Percentiles rank a stretch among this genome's conserved stretches.
phyloP scores from a whole-genome alignment of 2,888 invertebrate species.

The Cheilosia pagana region DNA sequence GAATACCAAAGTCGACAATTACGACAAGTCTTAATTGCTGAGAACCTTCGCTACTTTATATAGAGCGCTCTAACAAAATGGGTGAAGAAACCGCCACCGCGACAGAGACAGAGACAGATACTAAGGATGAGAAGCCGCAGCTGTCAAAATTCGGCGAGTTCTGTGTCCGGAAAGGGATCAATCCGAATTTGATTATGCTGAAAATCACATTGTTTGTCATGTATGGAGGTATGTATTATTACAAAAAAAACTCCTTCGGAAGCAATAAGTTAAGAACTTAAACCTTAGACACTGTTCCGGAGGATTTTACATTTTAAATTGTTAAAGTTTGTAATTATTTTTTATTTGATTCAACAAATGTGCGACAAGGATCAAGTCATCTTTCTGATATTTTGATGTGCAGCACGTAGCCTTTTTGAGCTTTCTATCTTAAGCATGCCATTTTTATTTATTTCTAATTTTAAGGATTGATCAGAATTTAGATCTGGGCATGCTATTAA shows the following conservation, averaged over 20 bases:
- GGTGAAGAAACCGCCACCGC: conserved; percentile 80
- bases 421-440: too few species aligned
- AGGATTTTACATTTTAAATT: not conserved
- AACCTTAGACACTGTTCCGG: not conserved
- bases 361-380: not conserved
- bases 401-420: too few species aligned
- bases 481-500: too few species aligned
- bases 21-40: conserved; percentile 18
- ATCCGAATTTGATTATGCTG: conserved; percentile 91
- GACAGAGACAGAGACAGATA: conserved; percentile 76
- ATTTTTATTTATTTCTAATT: too few species aligned
- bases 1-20: conserved; percentile 3
- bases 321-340: not conserved
- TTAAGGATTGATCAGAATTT: too few species aligned
- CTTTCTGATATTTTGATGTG: not conserved
- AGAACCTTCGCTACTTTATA: conserved; percentile 18
- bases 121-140: conserved; percentile 79
- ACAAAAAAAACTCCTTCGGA: conserved; percentile 33
- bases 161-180: conserved; percentile 86
- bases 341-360: not conserved
- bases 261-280: conserved; percentile 53
- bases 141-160: conserved; percentile 81
- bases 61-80: conserved; percentile 77
- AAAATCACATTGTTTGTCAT: conserved; percentile 92
- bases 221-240: conserved; percentile 88